Evolutionary conservation across 2,888 invertebrate species (phyloP), one percentile per base, ranked within the genome.

Genomic region (Deilephila porcellus): DNA sequence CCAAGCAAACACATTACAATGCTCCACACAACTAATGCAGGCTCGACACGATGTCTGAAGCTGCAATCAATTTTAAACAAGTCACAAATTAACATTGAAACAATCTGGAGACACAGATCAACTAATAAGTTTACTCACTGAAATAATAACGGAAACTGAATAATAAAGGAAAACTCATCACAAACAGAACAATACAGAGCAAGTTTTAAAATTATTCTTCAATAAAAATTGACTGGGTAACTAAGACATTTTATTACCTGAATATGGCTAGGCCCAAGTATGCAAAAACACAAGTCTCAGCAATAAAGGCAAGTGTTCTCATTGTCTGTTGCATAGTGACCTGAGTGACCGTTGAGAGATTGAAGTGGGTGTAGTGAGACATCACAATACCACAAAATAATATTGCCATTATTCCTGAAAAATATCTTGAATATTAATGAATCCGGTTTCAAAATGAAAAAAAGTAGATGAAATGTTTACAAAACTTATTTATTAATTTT

Each of bases 311-410:
- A 75, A 99, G 94, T 0, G 99, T 99, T 85, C 99, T 96, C 96
- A 99, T 98, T 0, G 99, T 99, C 92, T 99, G 99, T 90, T 99
- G 99, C 97, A 99, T 99, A 4, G 99, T 99, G 72, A 99, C 99
- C 95, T 99, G 99, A 0, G 99, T 99, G 29, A 99, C 98, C 0
- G 99, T 99, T 0, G 99, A 99, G 63, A 99, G 94, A 91, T 99
- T 99, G 87, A 98, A 98, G 95, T 99, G 99, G 19, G 99, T 99
- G 90, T 99, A 99, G 91, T 99, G 99, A 0, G 99, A 99, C 99
- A 99, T 99, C 1, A 99, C 99, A 86, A 99, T 98, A 8, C 99
- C 99, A 94, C 99, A 99, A 90, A 99, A 99, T 81, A 99, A 93
- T 85, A 99, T 99, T 8, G 99, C 99, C 99, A 99, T 99, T 75